phyloP scores from a whole-genome alignment of 2,888 invertebrate species.

The Melieria omissa region DNA sequence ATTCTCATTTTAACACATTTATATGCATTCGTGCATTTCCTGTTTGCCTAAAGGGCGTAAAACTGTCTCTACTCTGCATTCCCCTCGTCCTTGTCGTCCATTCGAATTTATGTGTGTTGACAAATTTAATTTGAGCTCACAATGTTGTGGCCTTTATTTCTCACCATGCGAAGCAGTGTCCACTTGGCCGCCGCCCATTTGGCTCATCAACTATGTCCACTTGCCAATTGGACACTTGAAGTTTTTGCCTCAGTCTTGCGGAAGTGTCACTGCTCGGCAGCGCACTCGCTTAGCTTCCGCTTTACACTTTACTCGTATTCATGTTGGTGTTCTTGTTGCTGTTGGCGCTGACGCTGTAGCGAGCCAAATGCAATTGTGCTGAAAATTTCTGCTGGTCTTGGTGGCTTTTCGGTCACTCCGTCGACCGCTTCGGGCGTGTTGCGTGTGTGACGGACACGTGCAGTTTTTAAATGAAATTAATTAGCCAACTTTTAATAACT shows the following conservation, averaged over 20 bases:
- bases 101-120: neutral
- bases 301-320: neutral
- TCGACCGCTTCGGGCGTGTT: too few species aligned
- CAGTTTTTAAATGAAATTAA: too few species aligned
- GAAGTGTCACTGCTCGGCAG: neutral
- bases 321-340: neutral
- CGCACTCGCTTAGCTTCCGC: neutral
- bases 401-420: too few species aligned
- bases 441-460: too few species aligned
- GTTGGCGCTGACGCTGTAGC: neutral
- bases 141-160: neutral
- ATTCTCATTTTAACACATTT: too few species aligned
- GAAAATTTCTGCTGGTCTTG: too few species aligned
- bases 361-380: too few species aligned
- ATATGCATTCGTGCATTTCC: too few species aligned
- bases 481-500: too few species aligned
- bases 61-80: too few species aligned
- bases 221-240: neutral
- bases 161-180: neutral
- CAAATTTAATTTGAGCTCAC: conserved; percentile 4
- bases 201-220: neutral
- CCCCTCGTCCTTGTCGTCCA: neutral
- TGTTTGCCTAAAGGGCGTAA: too few species aligned
- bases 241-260: neutral
- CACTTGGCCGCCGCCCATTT: neutral